Conservation (phyloP, 2,888 invertebrate species). For the Carpatolechia fugitivella region DNA sequence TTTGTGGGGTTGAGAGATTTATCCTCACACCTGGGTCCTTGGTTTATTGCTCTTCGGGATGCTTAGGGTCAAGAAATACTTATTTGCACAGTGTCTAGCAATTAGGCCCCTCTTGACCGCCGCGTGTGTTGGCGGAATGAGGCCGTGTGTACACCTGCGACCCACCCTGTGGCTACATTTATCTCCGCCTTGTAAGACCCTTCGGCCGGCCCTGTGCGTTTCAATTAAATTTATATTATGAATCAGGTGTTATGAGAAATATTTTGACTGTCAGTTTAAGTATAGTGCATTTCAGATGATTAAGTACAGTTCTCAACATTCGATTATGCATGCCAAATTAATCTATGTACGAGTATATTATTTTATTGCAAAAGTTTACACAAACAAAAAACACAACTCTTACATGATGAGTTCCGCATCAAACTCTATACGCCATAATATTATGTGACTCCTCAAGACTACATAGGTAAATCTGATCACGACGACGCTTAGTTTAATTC, state of each 20-base stretch:
- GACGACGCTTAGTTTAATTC: too few species aligned
- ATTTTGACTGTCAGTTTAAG: too few species aligned
- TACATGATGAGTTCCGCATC: too few species aligned
- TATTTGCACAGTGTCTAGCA: background rate
- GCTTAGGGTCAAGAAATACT: background rate
- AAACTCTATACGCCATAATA: too few species aligned
- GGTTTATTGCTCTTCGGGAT: background rate
- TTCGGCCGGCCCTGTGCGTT: conserved; percentile 9
- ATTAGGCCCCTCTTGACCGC: conserved; percentile 7
- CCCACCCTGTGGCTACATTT: conserved; percentile 34
- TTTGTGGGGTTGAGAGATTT: background rate
- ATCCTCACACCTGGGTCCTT: background rate
- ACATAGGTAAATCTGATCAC: too few species aligned
- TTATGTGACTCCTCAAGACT: too few species aligned
- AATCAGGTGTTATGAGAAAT: background rate
- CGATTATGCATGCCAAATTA: too few species aligned
- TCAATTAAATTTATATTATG: background rate
- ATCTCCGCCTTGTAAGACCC: conserved; percentile 41
- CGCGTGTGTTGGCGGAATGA: conserved; percentile 19
- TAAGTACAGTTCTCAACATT: too few species aligned
- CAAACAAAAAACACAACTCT: too few species aligned
- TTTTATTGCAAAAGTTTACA: too few species aligned
- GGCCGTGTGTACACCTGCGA: conserved; percentile 25
- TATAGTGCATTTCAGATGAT: too few species aligned
- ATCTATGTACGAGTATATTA: too few species aligned